A percentile compares a stretch with the other conserved stretches of the same genome.
phyloP scores from a whole-genome alignment of 2,797 vertebrate genomes.

The Chanos chanos region DNA sequence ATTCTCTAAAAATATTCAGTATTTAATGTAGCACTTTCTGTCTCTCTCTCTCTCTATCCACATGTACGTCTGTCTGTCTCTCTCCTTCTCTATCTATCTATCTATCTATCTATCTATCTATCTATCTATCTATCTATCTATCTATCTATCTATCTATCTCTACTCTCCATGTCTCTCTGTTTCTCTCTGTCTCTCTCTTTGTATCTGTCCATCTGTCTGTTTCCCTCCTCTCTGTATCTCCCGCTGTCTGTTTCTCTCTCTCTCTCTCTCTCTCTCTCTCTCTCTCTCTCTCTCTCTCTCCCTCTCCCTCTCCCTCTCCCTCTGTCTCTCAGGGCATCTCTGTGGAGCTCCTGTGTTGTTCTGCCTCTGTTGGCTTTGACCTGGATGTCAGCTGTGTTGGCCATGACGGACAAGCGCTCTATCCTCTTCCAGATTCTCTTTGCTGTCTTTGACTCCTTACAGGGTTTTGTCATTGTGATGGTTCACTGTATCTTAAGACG shows the following conservation, averaged over 20 bases:
- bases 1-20: too few relatives aligned
- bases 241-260: not conserved
- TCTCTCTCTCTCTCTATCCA: too few relatives aligned
- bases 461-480: conserved; percentile 99
- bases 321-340: conserved; percentile 84
- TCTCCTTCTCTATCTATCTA: too few relatives aligned
- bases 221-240: not conserved
- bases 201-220: not conserved
- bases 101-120: not conserved
- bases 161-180: conserved; percentile 1
- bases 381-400: conserved; percentile 99
- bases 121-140: not conserved
- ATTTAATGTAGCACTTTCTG: too few relatives aligned
- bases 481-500: conserved; percentile 96
- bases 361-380: conserved; percentile 94
- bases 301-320: not conserved
- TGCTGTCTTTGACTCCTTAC: conserved; percentile 96
- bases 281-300: not conserved
- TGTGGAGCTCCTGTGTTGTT: conserved; percentile 98
- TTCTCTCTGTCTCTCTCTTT: conserved; percentile 3
- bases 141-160: not conserved
- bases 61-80: too few relatives aligned
- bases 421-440: conserved; percentile 99
- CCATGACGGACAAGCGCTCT: conserved; percentile 99
- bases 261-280: not conserved